Base-by-base conservation (phyloP, 2,113 vertebrate genomes). In the Ceyx melanurus region DNA sequence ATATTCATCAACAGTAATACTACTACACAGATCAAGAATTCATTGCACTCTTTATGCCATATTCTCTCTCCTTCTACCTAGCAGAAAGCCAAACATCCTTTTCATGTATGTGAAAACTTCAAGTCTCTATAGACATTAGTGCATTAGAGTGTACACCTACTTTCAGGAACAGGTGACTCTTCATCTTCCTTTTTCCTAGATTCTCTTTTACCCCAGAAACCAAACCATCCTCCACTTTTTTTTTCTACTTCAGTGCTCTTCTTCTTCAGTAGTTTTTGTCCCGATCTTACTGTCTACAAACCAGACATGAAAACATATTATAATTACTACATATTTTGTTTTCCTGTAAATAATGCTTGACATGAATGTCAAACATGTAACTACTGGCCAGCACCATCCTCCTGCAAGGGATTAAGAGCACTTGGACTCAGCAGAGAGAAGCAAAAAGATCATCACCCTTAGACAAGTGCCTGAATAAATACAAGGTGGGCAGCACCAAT, bases 161-260 rank as follows among this genome's bases (percentile, higher is more conserved):
- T 97, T 97, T 99, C 98, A 23, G 88, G 93, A 72, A 99, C 98
- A 25, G 84, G 90, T 75, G 95, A 97, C 42, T 98, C 98, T 71
- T 98, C 97, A n/a, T 98, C 97, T 77, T 98, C 98, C 93, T 98
- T 99, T 91, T 98, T 99, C 97, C 98, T 98, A 13, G 77, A 95
- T 86, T 99, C 98, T 93, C 97, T 99, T 95, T 85, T 99, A 40
- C 98, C 93, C 97, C 99, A 99, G 37, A 98, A 97, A 42, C 98
- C 93, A 92, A 99, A 99, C 97, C 99, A 99, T 43, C 99, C 98
- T 91, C 98, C 98, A 37, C 97, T 82, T 85, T 98, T 98, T 86
- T 98, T 98, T 92, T 99, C 99, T 56, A 90, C 97, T 40, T 96
- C 97, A 11, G 91, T 8, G 2, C 93, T 91, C 83, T 99, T 99